Conservation (phyloP, 2,888 invertebrate genomes). For the Agrotis clavis region DNA sequence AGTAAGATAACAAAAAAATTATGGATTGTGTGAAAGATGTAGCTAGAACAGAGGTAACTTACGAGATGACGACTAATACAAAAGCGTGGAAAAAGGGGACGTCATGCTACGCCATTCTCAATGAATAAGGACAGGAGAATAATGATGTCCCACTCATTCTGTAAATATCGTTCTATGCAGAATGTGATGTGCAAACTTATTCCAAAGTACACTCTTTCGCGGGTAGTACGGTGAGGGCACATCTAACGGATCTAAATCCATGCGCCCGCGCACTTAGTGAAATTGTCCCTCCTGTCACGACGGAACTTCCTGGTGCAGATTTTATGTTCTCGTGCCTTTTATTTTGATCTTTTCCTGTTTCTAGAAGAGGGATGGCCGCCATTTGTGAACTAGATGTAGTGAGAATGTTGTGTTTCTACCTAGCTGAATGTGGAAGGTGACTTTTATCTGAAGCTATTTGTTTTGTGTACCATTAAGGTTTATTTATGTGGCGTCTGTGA, state of each 20-base stretch:
- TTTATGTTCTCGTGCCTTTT: conserved; percentile 68
- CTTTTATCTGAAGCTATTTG: conserved; percentile 45
- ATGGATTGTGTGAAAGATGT: background rate
- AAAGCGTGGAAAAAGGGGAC: background rate
- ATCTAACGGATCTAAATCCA: background rate
- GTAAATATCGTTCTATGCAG: too few species aligned
- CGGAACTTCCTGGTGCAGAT: conserved; percentile 73
- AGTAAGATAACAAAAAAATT: background rate
- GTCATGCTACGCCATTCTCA: background rate
- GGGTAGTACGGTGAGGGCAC: too few species aligned
- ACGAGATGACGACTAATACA: background rate
- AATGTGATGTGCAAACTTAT: too few species aligned
- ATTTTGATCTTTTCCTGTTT: conserved; percentile 54
- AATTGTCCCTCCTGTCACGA: conserved; percentile 75
- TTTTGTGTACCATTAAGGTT: conserved; percentile 37
- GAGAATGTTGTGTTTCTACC: conserved; percentile 34
- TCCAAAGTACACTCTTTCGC: background rate
- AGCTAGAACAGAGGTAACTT: background rate
- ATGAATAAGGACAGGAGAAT: background rate
- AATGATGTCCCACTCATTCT: too few species aligned
- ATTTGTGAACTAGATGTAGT: conserved; percentile 47
- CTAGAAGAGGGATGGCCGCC: conserved; percentile 45
- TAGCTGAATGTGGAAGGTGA: conserved; percentile 39
- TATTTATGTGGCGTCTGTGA: conserved; percentile 44
- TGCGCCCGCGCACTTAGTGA: conserved; percentile 68